Conservation (phyloP, 2,797 vertebrate genomes). For the Bradypodion ventrale region DNA sequence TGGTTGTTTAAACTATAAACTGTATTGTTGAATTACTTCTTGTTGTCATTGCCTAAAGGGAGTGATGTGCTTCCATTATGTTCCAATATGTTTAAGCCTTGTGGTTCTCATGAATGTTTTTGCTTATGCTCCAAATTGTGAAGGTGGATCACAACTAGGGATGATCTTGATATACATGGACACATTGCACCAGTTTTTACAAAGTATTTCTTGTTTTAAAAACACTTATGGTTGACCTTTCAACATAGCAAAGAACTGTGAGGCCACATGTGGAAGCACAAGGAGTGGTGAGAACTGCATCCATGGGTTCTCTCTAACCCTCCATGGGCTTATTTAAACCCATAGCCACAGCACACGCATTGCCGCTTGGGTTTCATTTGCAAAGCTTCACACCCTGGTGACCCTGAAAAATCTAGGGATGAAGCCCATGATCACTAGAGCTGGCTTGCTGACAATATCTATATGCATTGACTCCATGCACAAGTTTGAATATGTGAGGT, state of each 20-base stretch:
- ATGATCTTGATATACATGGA: neutral
- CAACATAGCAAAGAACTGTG: neutral
- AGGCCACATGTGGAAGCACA: neutral
- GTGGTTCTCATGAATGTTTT: neutral
- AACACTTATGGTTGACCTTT: neutral
- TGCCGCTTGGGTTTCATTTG: too few species aligned
- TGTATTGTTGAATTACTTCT: neutral
- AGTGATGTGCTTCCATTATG: conserved; percentile 13
- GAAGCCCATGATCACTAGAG: too few species aligned
- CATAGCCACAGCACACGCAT: too few species aligned
- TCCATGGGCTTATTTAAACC: too few species aligned
- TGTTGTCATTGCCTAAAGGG: conserved; percentile 11
- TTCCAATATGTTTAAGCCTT: neutral
- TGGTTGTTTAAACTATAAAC: neutral
- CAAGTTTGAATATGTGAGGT: too few species aligned
- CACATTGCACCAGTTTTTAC: neutral
- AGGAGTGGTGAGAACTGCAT: neutral
- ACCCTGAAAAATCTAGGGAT: too few species aligned
- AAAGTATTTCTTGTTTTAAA: neutral
- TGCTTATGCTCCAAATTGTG: neutral
- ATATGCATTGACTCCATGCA: too few species aligned
- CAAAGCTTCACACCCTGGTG: too few species aligned
- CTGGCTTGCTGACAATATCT: too few species aligned
- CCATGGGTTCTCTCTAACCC: neutral
- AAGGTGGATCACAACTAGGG: neutral